phyloP scores from a whole-genome alignment of 1,140 invertebrate species.

The Atta colombica region DNA sequence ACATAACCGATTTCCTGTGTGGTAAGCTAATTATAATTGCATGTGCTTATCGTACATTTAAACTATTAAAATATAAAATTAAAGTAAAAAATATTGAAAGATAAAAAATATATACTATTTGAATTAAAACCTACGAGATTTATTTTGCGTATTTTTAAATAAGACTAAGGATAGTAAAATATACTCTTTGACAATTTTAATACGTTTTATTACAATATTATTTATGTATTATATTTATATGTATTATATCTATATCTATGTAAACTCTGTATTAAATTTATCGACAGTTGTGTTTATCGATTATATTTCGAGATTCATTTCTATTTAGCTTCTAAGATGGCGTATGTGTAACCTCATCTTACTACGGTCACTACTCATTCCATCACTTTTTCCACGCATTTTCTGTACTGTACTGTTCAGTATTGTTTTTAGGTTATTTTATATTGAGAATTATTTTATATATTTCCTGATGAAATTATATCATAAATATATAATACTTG shows the following conservation, averaged over 20 bases:
- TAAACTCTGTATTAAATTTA: not conserved
- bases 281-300: not conserved
- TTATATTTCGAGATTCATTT: not conserved
- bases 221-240: not conserved
- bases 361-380: no score
- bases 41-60: not conserved
- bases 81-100: not conserved
- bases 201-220: not conserved
- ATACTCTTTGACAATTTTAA: no score
- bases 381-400: not conserved
- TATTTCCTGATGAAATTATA: not conserved
- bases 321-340: not conserved
- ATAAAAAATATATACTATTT: no score
- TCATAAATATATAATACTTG: not conserved
- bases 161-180: no score
- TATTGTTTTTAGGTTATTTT: constrained; percentile 1
- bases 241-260: no score
- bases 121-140: no score
- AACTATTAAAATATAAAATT: not conserved
- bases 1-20: no score
- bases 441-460: not conserved
- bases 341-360: not conserved
- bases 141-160: no score
- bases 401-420: not conserved
- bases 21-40: no score